phyloP scores from a whole-genome alignment of 2,797 vertebrate genomes.

The Sebastes minor region DNA sequence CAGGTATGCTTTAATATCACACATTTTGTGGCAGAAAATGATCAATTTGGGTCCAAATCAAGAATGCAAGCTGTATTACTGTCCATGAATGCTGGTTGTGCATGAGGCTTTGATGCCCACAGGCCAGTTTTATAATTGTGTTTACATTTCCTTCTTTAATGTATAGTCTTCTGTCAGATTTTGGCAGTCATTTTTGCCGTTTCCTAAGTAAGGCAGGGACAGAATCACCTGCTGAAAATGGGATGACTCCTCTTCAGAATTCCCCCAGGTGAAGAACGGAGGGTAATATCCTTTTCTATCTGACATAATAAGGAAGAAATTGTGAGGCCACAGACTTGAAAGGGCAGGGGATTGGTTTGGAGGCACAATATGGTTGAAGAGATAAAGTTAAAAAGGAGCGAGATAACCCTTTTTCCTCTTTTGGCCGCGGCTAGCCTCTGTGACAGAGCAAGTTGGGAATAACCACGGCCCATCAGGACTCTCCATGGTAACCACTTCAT shows the following conservation, averaged over 20 bases:
- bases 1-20: conserved; percentile 55
- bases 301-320: conserved; percentile 53
- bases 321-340: conserved; percentile 42
- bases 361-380: conserved; percentile 60
- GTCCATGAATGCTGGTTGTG: conserved; percentile 14
- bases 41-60: conserved; percentile 54
- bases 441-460: conserved; percentile 35
- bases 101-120: conserved; percentile 25
- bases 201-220: background rate
- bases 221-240: conserved; percentile 46
- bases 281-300: conserved; percentile 50
- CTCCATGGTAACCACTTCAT: conserved; percentile 36
- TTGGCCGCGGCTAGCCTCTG: conserved; percentile 28
- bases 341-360: conserved; percentile 50
- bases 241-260: conserved; percentile 37
- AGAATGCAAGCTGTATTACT: conserved; percentile 21
- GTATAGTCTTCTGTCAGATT: conserved; percentile 25
- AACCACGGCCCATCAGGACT: conserved; percentile 14
- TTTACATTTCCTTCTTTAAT: conserved; percentile 42
- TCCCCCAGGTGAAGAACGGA: conserved; percentile 41
- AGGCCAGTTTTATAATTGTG: conserved; percentile 36
- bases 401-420: conserved; percentile 50
- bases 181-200: conserved; percentile 1
- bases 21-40: conserved; percentile 52
- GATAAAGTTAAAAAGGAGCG: conserved; percentile 64